A percentile compares a stretch with the other conserved stretches of the same genome.
Conservation (phyloP, 2,888 invertebrate species). For the Netelia inedita region DNA sequence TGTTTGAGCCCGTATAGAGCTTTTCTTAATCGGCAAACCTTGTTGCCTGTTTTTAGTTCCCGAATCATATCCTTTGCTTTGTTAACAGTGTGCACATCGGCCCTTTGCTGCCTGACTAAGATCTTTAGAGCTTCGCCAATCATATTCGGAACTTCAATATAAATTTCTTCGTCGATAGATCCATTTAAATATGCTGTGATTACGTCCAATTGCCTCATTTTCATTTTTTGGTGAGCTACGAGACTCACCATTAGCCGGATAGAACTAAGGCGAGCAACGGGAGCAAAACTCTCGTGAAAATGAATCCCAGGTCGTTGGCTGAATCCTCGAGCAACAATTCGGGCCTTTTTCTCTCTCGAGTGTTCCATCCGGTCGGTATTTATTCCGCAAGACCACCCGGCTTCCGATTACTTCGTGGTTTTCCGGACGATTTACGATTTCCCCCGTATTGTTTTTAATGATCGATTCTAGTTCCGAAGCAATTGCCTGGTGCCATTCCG, state of each 20-base stretch:
- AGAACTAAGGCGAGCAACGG: slow-evolving; percentile 38
- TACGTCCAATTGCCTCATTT: slow-evolving; percentile 53
- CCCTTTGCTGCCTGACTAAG: slow-evolving; percentile 8
- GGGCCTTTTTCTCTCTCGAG: no score
- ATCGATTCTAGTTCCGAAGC: no score
- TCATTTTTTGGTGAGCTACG: slow-evolving; percentile 13
- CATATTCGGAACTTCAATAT: slow-evolving; percentile 54
- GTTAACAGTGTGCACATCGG: background rate
- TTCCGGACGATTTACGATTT: no score
- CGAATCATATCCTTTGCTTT: slow-evolving; percentile 17
- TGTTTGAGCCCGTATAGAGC: slow-evolving; percentile 47
- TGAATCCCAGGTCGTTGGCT: slow-evolving; percentile 63
- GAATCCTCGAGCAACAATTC: slow-evolving; percentile 67
- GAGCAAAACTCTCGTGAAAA: slow-evolving; percentile 64
- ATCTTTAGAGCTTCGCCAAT: slow-evolving; percentile 29
- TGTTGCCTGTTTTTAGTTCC: slow-evolving; percentile 28
- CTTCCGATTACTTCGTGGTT: no score
- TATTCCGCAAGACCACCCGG: no score
- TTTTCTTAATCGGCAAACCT: slow-evolving; percentile 50
- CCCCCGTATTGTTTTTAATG: no score
- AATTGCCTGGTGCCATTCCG: no score
- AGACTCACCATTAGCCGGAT: slow-evolving; percentile 52
- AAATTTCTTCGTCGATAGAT: slow-evolving; percentile 45
- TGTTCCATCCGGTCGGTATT: no score
- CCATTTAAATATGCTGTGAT: slow-evolving; percentile 60